Evolutionary conservation across 2,888 invertebrate genomes (phyloP).

Genomic region (Caenorhabditis macrosperma): DNA sequence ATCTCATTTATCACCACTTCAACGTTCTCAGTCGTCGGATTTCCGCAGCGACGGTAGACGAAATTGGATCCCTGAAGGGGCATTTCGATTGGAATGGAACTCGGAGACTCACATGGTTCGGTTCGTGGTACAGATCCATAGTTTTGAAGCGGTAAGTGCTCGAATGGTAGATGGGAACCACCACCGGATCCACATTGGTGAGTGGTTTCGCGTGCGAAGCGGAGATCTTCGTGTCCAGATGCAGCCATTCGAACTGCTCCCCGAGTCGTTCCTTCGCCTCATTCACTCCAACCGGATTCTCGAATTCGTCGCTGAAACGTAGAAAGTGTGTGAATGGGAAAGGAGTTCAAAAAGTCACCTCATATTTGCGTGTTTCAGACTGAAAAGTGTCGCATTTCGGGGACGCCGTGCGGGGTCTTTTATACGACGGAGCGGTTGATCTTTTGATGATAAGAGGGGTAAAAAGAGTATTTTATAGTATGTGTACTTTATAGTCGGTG

Average conservation of each 20-base stretch:
- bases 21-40: conserved; percentile 69
- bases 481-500: not conserved
- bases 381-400: not conserved
- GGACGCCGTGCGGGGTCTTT: not conserved
- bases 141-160: conserved; percentile 62
- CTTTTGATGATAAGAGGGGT: not conserved
- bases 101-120: conserved; percentile 54
- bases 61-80: conserved; percentile 59
- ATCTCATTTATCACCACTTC: conserved; percentile 68
- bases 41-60: conserved; percentile 67
- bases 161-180: conserved; percentile 60
- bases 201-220: conserved; percentile 59
- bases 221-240: conserved; percentile 19
- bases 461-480: conserved; percentile 2
- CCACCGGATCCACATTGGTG: conserved; percentile 50
- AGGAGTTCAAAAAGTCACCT: not conserved
- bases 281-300: not conserved
- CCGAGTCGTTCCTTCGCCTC: not conserved
- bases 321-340: not conserved
- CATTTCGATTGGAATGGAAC: not conserved
- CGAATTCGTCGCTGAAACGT: not conserved
- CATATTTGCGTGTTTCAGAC: not conserved
- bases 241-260: not conserved
- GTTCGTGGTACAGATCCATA: conserved; percentile 55
- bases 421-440: not conserved